Conservation (phyloP, 1,140 invertebrate species). For the Zaprionus nigranus region DNA sequence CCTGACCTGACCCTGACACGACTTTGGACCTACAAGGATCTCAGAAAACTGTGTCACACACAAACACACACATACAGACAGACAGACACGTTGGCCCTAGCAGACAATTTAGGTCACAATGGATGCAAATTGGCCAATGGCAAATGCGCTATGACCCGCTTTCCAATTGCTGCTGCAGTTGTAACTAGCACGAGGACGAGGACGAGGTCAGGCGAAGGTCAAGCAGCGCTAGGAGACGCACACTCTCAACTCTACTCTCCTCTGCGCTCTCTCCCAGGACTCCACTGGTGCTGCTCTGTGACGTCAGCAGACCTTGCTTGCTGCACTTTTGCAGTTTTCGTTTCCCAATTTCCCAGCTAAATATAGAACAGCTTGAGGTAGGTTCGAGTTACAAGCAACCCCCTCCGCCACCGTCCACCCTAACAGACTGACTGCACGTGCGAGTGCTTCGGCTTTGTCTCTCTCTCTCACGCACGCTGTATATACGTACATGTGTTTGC, state of each 20-base stretch:
- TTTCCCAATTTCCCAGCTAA: slow-evolving; percentile 49
- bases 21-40: slow-evolving; percentile 1
- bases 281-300: background rate
- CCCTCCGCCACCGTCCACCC: slow-evolving; percentile 56
- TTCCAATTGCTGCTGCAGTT: slow-evolving; percentile 20
- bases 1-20: slow-evolving; percentile 44
- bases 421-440: slow-evolving; percentile 39
- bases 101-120: slow-evolving; percentile 48
- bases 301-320: background rate
- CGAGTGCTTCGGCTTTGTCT: slow-evolving; percentile 1
- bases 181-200: slow-evolving; percentile 3
- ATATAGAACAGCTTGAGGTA: slow-evolving; percentile 80
- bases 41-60: slow-evolving; percentile 1
- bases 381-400: slow-evolving; percentile 53
- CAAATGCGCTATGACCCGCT: slow-evolving; percentile 31
- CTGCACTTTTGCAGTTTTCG: slow-evolving; percentile 11
- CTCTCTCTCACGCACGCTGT: background rate
- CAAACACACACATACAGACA: background rate
- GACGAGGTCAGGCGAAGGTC: slow-evolving; percentile 20
- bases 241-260: background rate
- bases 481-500: background rate
- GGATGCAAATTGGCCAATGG: slow-evolving; percentile 41
- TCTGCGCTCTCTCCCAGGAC: background rate
- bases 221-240: background rate
- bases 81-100: background rate